Evolutionary conservation across 2,888 invertebrate species (phyloP).

Genomic region (Troilus luridus): DNA sequence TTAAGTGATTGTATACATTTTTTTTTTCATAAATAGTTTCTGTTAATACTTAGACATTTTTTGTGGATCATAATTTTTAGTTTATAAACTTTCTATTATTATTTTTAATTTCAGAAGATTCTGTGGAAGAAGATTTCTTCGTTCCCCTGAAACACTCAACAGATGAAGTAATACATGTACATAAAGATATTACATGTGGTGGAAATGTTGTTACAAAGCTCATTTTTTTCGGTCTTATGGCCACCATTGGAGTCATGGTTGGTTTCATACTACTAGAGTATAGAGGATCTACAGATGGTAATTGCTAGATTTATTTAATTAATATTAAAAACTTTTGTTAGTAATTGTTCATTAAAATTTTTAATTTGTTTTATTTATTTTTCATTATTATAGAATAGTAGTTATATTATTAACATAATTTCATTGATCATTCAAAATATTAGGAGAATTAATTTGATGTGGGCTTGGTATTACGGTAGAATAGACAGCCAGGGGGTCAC

Average conservation of each 20-base stretch:
- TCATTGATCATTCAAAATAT: neutral
- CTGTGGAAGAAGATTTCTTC: slow-evolving; percentile 65
- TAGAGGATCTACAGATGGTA: slow-evolving; percentile 83
- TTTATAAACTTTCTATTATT: neutral
- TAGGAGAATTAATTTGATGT: no score
- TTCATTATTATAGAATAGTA: neutral
- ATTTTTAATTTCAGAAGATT: slow-evolving; percentile 48
- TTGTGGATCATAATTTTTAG: neutral
- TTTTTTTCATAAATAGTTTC: neutral
- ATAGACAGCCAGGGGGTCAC: no score
- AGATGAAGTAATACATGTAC: slow-evolving; percentile 83
- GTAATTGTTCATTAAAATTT: neutral
- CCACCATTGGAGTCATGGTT: slow-evolving; percentile 80
- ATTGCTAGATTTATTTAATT: slow-evolving; percentile 68
- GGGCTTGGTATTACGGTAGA: no score
- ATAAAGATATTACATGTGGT: slow-evolving; percentile 82
- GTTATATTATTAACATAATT: neutral
- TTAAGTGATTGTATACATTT: neutral
- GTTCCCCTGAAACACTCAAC: slow-evolving; percentile 59
- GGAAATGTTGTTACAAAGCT: slow-evolving; percentile 89
- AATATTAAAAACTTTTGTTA: neutral
- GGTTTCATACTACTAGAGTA: slow-evolving; percentile 86
- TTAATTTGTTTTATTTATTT: neutral
- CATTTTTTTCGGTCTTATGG: slow-evolving; percentile 83
- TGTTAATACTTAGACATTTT: neutral